A percentile compares a stretch with the other conserved stretches of the same genome.
These are phyloP conservation scores for Megaceryle torquata DNA, from an alignment of 2,113 vertebrate species.

Conservation along the genomic window DNA sequence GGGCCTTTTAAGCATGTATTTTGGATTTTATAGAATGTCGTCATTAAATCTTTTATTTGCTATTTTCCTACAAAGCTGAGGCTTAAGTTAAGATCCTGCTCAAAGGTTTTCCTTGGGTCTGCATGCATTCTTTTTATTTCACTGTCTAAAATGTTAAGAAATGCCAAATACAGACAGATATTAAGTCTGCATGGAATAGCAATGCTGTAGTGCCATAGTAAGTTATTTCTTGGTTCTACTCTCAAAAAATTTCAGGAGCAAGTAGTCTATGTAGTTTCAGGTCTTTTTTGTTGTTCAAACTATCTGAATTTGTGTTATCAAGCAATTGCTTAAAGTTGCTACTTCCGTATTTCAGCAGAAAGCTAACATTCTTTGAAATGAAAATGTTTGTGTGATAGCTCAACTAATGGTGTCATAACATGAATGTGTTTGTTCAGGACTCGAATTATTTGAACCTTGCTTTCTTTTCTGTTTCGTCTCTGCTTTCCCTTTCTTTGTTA, in stretches of 20 bases:
- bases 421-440: constrained; percentile 19
- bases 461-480: constrained; percentile 24
- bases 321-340: neutral
- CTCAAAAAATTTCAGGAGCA: neutral
- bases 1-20: neutral
- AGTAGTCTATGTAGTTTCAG: neutral
- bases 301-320: neutral
- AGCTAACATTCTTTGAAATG: neutral
- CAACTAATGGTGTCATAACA: constrained; percentile 51
- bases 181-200: neutral
- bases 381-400: constrained; percentile 3
- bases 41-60: neutral
- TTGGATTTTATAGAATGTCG: neutral
- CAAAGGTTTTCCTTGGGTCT: neutral
- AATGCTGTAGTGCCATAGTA: neutral
- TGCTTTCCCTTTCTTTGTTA: neutral
- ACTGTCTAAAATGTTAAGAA: neutral
- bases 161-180: neutral
- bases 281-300: neutral
- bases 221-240: neutral
- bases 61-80: neutral
- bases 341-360: too few species aligned
- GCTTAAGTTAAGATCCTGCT: neutral
- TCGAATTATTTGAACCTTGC: constrained; percentile 13
- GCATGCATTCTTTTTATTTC: neutral